These are phyloP conservation scores for Empidonax traillii DNA, from an alignment of 2,113 vertebrate species.

Conservation along the genomic window DNA sequence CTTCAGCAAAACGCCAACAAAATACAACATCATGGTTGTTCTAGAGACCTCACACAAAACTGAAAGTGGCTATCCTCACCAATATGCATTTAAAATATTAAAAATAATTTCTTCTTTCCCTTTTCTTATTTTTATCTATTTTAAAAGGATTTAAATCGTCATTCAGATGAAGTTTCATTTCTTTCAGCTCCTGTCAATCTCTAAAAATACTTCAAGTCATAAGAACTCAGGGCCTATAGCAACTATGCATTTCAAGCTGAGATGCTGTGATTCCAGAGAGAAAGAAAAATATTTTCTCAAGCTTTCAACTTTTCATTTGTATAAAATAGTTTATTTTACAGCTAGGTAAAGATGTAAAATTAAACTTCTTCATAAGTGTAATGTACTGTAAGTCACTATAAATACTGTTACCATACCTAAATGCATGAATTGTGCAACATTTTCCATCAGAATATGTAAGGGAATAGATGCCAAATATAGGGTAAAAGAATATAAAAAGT, in stretches of 20 bases:
- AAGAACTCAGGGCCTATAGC: conserved; percentile 32
- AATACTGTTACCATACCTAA: conserved; percentile 36
- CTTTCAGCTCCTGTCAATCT: neutral
- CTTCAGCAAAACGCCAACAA: neutral
- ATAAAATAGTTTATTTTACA: conserved; percentile 48
- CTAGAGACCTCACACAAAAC: neutral
- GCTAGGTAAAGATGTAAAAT: conserved; percentile 50
- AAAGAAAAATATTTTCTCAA: conserved; percentile 66
- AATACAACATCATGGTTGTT: neutral
- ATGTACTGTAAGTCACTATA: conserved; percentile 7
- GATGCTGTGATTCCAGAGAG: conserved; percentile 35
- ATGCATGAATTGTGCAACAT: conserved; percentile 33
- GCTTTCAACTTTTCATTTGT: conserved; percentile 47
- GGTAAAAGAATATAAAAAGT: neutral
- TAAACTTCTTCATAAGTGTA: conserved; percentile 22
- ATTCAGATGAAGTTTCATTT: neutral
- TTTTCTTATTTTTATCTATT: neutral
- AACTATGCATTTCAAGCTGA: conserved; percentile 32
- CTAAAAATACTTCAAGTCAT: conserved; percentile 42
- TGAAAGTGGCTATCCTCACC: neutral
- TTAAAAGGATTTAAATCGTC: neutral
- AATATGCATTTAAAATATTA: neutral
- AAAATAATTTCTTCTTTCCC: neutral
- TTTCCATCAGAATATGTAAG: conserved; percentile 36
- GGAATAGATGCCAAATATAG: conserved; percentile 27